A percentile compares a stretch with the other conserved stretches of the same genome.
These are phyloP conservation scores for Asbolus verrucosus DNA, from an alignment of 1,140 invertebrate species.

Conservation along the genomic window DNA sequence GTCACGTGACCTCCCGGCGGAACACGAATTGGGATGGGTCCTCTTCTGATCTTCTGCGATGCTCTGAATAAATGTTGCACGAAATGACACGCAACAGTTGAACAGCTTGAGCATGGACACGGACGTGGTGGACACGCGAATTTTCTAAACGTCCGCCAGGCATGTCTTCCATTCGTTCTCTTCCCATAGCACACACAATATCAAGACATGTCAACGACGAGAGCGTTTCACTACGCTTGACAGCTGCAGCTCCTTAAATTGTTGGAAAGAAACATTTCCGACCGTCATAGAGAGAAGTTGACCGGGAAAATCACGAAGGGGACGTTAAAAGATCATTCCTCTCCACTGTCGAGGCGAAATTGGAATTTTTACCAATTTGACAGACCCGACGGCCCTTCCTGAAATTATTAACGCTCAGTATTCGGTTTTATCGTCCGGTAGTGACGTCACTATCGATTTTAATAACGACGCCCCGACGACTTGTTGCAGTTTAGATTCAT, in stretches of 20 bases:
- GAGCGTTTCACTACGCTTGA: conserved; percentile 26
- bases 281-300: conserved; percentile 23
- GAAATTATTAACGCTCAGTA: no score
- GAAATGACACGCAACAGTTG: conserved; percentile 25
- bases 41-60: neutral
- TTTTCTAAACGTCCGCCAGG: neutral
- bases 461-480: no score
- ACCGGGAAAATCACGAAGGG: conserved; percentile 16
- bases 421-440: no score
- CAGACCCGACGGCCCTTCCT: neutral
- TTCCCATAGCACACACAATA: conserved; percentile 16
- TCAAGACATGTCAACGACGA: conserved; percentile 2
- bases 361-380: conserved; percentile 32
- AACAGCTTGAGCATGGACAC: neutral
- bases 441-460: no score
- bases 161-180: neutral
- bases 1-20: no score
- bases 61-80: conserved; percentile 6
- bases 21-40: no score
- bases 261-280: conserved; percentile 15
- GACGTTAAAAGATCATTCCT: conserved; percentile 22
- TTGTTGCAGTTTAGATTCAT: no score
- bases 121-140: neutral
- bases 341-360: conserved; percentile 8
- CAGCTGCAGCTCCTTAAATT: conserved; percentile 20